These are phyloP conservation scores for Myodes glareolus DNA, from an alignment of 2,113 vertebrate species.

Conservation along the genomic window DNA sequence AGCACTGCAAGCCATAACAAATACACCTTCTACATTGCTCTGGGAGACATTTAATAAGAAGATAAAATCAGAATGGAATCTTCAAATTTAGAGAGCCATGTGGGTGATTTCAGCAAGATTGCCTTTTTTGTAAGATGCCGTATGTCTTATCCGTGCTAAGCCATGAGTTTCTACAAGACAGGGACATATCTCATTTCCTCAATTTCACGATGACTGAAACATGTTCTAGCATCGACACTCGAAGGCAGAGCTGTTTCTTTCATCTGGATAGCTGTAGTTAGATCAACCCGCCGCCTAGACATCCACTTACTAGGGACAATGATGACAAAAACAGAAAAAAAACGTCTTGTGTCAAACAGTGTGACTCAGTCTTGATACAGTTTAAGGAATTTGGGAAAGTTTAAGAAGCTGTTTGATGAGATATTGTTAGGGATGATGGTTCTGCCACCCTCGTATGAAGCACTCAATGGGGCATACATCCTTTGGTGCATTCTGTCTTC, in stretches of 20 bases:
- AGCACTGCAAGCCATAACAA: not conserved
- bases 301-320: not conserved
- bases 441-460: not conserved
- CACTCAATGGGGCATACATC: not conserved
- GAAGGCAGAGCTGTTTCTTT: not conserved
- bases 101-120: not conserved
- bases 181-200: not conserved
- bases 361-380: not conserved
- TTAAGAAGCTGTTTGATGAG: not conserved
- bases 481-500: not conserved
- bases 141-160: not conserved
- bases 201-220: not conserved
- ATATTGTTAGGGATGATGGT: not conserved
- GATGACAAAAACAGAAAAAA: not conserved
- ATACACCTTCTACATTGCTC: not conserved
- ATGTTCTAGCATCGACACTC: not conserved
- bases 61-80: not conserved
- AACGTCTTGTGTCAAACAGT: not conserved
- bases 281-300: not conserved
- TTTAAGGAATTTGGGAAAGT: not conserved
- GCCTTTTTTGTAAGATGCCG: not conserved
- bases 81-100: not conserved
- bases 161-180: not conserved
- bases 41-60: not conserved
- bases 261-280: slow-evolving; percentile 24